Evolutionary conservation across 2,888 invertebrate species (phyloP).

Genomic region (Polydrusus cervinus): DNA sequence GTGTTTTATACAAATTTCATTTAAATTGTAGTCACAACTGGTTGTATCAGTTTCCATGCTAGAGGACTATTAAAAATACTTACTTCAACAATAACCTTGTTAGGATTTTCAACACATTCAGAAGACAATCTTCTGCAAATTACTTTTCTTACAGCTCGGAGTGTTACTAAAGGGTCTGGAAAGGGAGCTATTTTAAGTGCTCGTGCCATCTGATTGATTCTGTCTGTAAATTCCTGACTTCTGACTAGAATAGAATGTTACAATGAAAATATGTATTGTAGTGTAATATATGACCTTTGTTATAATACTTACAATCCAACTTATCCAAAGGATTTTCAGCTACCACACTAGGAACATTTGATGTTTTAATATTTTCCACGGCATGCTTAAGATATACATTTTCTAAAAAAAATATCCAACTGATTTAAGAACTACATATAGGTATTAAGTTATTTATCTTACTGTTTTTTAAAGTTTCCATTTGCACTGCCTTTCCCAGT

Average conservation of each 20-base stretch:
- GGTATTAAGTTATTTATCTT: slow-evolving; percentile 56
- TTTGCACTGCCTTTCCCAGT: slow-evolving; percentile 85
- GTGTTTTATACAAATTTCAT: too few species aligned
- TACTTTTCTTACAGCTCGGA: slow-evolving; percentile 80
- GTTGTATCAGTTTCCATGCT: too few species aligned
- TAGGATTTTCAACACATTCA: slow-evolving; percentile 75
- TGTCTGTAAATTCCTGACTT: slow-evolving; percentile 86
- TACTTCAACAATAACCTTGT: slow-evolving; percentile 70
- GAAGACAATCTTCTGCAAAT: slow-evolving; percentile 76
- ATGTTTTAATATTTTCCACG: slow-evolving; percentile 76
- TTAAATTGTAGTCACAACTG: too few species aligned
- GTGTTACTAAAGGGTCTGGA: slow-evolving; percentile 83
- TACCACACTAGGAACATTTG: slow-evolving; percentile 81
- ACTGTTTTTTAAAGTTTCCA: slow-evolving; percentile 89
- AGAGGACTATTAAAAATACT: slow-evolving; percentile 13
- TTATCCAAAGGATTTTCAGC: slow-evolving; percentile 90
- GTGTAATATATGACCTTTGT: too few species aligned
- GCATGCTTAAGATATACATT: slow-evolving; percentile 82
- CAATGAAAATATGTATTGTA: slow-evolving; percentile 63
- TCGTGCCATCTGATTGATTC: slow-evolving; percentile 85
- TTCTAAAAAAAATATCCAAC: slow-evolving; percentile 72
- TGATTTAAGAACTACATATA: slow-evolving; percentile 1
- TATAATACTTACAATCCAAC: slow-evolving; percentile 83
- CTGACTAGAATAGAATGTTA: slow-evolving; percentile 80
- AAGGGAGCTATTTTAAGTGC: slow-evolving; percentile 87